Conservation (phyloP, 2,797 vertebrate genomes). For the Coreius guichenoti region DNA sequence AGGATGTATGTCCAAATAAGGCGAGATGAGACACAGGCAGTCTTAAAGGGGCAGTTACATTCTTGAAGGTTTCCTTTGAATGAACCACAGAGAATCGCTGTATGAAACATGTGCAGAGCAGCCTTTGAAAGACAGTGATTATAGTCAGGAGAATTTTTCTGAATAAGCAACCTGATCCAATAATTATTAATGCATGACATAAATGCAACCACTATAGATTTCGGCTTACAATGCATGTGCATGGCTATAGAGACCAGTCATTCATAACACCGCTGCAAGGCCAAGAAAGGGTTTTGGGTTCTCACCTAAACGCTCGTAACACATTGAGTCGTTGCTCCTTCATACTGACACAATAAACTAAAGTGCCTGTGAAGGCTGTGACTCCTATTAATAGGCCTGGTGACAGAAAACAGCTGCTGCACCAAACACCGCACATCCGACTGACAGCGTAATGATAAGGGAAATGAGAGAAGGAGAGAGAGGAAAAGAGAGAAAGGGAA, state of each 20-base stretch:
- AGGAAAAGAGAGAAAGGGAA: slow-evolving; percentile 49
- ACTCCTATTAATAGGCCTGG: slow-evolving; percentile 80
- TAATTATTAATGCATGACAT: not conserved
- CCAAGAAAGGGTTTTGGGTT: slow-evolving; percentile 15
- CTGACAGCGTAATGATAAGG: slow-evolving; percentile 77
- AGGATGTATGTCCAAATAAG: slow-evolving; percentile 81
- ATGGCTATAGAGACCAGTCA: not conserved
- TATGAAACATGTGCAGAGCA: slow-evolving; percentile 61
- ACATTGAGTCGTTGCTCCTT: slow-evolving; percentile 32
- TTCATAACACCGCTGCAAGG: not conserved
- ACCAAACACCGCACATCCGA: slow-evolving; percentile 72
- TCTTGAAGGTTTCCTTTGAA: slow-evolving; percentile 66
- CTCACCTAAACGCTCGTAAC: slow-evolving; percentile 31
- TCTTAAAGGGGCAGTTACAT: slow-evolving; percentile 78
- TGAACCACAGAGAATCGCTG: slow-evolving; percentile 63
- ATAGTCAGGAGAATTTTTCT: slow-evolving; percentile 23
- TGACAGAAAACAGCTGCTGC: slow-evolving; percentile 80
- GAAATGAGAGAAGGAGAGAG: slow-evolving; percentile 40
- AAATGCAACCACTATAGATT: not conserved
- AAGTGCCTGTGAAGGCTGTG: slow-evolving; percentile 65
- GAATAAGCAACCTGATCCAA: not conserved
- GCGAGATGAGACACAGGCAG: slow-evolving; percentile 75
- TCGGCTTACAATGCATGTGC: not conserved
- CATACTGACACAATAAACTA: slow-evolving; percentile 70
- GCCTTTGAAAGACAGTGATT: slow-evolving; percentile 52